Conservation (phyloP, 2,797 vertebrate species). For the Enteromius thamalakanensis region DNA sequence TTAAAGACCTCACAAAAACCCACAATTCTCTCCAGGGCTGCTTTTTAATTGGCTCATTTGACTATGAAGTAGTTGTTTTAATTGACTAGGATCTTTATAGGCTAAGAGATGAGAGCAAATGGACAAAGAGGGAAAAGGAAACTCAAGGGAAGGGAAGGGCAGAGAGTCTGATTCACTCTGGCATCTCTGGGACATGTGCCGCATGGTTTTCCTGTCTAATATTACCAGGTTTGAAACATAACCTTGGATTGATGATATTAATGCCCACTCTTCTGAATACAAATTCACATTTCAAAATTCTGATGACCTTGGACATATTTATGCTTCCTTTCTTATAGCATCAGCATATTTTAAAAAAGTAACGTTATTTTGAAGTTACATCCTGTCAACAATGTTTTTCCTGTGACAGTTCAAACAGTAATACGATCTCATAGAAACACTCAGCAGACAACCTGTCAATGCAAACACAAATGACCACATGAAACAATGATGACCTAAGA, state of each 20-base stretch:
- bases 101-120: slow-evolving; percentile 76
- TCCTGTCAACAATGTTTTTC: slow-evolving; percentile 33
- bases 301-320: slow-evolving; percentile 45
- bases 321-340: slow-evolving; percentile 31
- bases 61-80: slow-evolving; percentile 77
- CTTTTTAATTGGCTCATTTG: slow-evolving; percentile 79
- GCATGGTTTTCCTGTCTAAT: slow-evolving; percentile 31
- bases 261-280: slow-evolving; percentile 24
- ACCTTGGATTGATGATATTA: slow-evolving; percentile 38
- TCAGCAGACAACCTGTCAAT: slow-evolving; percentile 51
- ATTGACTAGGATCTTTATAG: slow-evolving; percentile 79
- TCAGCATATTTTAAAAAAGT: slow-evolving; percentile 49
- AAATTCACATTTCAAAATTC: slow-evolving; percentile 37
- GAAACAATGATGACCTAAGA: slow-evolving; percentile 51
- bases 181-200: slow-evolving; percentile 19
- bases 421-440: slow-evolving; percentile 51
- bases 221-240: slow-evolving; percentile 21
- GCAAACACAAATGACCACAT: slow-evolving; percentile 30
- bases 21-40: slow-evolving; percentile 67
- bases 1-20: slow-evolving; percentile 50
- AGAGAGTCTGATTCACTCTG: slow-evolving; percentile 22
- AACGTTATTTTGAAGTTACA: slow-evolving; percentile 36
- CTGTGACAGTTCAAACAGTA: slow-evolving; percentile 35
- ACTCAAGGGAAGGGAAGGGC: not conserved
- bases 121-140: slow-evolving; percentile 56